Percentiles rank a stretch among this genome's conserved stretches.
Conservation (phyloP, 2,113 vertebrate species). For the Colinus virginianus region DNA sequence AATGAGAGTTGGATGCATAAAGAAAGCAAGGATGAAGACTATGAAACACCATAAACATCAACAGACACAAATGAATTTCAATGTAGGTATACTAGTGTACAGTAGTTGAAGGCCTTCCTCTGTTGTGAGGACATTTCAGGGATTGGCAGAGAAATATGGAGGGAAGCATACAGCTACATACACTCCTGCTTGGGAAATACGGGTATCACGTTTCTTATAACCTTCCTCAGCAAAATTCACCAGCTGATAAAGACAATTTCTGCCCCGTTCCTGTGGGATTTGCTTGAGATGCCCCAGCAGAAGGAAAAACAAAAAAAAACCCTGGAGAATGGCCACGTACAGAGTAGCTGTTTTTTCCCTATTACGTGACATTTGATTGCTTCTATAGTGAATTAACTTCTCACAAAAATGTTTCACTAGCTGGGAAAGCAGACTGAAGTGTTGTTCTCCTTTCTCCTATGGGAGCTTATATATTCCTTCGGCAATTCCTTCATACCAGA, state of each 20-base stretch:
- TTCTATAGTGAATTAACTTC: neutral
- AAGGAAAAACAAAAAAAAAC: neutral
- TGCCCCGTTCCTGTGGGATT: neutral
- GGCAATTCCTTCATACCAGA: neutral
- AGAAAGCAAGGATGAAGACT: neutral
- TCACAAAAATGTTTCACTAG: neutral
- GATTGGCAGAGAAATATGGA: neutral
- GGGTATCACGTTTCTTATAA: neutral
- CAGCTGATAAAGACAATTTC: neutral
- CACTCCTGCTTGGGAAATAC: neutral
- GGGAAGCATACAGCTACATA: neutral
- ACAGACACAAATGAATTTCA: neutral
- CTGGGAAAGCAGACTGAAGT: neutral
- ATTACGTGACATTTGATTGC: neutral
- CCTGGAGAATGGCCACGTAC: neutral
- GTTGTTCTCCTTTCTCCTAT: neutral
- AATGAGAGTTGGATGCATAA: constrained; percentile 16
- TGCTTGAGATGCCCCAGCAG: neutral
- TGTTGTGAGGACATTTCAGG: neutral
- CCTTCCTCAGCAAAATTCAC: neutral
- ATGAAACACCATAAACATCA: neutral
- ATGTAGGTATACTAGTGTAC: neutral
- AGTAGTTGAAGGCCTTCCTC: neutral
- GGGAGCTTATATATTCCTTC: neutral
- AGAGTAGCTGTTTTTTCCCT: neutral